phyloP scores from a whole-genome alignment of 2,113 vertebrate species.

The Erythrocercus mccallii region DNA sequence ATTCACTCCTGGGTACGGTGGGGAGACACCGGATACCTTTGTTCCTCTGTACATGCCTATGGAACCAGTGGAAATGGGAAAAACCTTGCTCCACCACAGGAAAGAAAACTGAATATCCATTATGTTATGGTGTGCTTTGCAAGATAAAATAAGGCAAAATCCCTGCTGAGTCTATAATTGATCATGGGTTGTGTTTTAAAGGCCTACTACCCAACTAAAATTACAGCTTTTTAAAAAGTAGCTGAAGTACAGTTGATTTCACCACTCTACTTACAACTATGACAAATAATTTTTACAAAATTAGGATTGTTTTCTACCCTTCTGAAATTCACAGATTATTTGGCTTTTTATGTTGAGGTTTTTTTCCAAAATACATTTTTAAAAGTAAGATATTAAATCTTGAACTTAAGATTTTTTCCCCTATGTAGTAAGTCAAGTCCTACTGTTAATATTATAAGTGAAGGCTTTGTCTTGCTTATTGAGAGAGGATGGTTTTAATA shows the following conservation, averaged over 20 bases:
- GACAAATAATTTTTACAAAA: background rate
- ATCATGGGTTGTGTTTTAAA: background rate
- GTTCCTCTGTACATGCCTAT: accelerated
- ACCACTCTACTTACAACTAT: background rate
- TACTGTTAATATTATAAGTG: background rate
- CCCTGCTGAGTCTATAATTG: background rate
- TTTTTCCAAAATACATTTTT: background rate
- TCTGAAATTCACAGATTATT: background rate
- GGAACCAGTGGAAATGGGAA: background rate
- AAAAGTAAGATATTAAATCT: background rate
- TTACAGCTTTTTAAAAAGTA: background rate
- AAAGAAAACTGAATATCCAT: background rate
- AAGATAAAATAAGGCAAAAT: background rate
- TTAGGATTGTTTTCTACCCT: background rate
- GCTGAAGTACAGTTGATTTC: background rate
- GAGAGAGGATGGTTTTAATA: background rate
- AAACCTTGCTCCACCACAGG: background rate
- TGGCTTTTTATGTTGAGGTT: background rate
- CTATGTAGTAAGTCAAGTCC: background rate
- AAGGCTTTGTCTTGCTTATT: background rate
- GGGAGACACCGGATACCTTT: background rate
- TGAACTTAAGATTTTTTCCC: background rate
- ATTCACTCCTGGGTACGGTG: background rate
- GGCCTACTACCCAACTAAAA: background rate
- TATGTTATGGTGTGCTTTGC: background rate